Base-by-base conservation (phyloP, 2,797 vertebrate species). In the Poeciliopsis turneri region DNA sequence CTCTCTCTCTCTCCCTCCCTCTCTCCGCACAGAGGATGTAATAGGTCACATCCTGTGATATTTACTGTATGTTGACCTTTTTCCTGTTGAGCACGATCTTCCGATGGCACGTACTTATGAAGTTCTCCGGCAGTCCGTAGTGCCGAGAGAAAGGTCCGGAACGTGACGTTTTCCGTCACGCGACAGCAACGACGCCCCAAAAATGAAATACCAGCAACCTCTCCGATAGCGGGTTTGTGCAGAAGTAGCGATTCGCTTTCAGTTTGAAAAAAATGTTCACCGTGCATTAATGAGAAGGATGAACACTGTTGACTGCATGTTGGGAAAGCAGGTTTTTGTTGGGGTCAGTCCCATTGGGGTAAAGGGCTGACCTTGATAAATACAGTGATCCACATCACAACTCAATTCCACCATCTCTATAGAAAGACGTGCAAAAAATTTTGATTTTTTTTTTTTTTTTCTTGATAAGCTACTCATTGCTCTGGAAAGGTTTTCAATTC, bases 31-130 rank as follows among this genome's bases (percentile, higher is more conserved):
- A 28, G 73, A 74, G 55, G 25, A 77, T 74, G 74, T 76, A 85
- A 83, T 78, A 86, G 86, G 83, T 88, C 78, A 89, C 82, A 88
- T 82, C 75, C 84, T 84, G 74, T 83, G 81, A 82, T 84, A 84
- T 88, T 90, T 87, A 84, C 76, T 77, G 66, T 70, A 51, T 39
- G 80, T 74, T 77, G 68, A 57, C 68, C 83, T 86, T 81, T 78
- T 43, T 72, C 80, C 41, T 28, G 41, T 70, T n/a, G 68, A 15
- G 25, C 28, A 25, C 68, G 5, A 45, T 72, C 78, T 59, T 76
- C 78, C 28, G 46, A 59, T 25, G 49, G 70, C 16, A 72, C 59
- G 61, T 30, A 71, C 53, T 71, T 18, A 74, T 45, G 74, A 76
- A 45, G 43, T 47, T 28, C 15, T 64, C 36, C 33, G 33, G 15